Base-by-base conservation (phyloP, 2,113 vertebrate genomes). In the Neodon shergylaensis region DNA sequence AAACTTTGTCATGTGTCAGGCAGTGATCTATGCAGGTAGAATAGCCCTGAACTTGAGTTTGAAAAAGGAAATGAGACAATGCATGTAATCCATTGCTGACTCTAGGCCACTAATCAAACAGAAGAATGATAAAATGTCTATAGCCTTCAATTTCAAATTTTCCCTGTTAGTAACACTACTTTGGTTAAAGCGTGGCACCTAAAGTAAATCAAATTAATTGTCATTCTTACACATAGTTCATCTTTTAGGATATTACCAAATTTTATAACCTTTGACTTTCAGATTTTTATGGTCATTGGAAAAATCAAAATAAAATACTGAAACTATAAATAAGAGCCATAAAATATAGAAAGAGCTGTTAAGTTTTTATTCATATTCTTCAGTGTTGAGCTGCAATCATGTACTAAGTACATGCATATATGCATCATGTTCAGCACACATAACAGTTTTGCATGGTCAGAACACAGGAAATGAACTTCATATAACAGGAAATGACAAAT, bases 391-490 rank as follows among this genome's bases (percentile, higher is more conserved):
- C 7, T 91, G 8, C 47, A 68, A 17, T 36, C 2, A 42, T 4
- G 0, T 66, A 33, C 5, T 36, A 76, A 12, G 6, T 14, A 54
- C 17, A 7, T 42, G 24, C 39, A 4, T 90, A 6, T 5, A 9
- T 54, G 44, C 77, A 93, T 39, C 39, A n/a, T 83, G n/a, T 81
- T 74, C 44, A 63, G 49, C 54, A 31, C 12, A 28, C 21, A 6
- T 79, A 47, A 61, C 26, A 85, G 49, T 52, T 68, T 61, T 9
- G 5, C 31, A 72, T 72, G 61, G 47, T 78, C 76, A 66, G 49
- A 78, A 39, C 74, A 65, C 74, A 90, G 74, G 88, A 92, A 65
- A 39, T 24, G 39, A 81, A 82, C 65, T 92, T 94, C 39, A n/a
- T 44, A 82, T 49, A 49, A 44, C 0, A 79, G 86, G 49, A 93